These are phyloP conservation scores for Panurus biarmicus DNA, from an alignment of 2,113 vertebrate genomes.

Conservation along the genomic window DNA sequence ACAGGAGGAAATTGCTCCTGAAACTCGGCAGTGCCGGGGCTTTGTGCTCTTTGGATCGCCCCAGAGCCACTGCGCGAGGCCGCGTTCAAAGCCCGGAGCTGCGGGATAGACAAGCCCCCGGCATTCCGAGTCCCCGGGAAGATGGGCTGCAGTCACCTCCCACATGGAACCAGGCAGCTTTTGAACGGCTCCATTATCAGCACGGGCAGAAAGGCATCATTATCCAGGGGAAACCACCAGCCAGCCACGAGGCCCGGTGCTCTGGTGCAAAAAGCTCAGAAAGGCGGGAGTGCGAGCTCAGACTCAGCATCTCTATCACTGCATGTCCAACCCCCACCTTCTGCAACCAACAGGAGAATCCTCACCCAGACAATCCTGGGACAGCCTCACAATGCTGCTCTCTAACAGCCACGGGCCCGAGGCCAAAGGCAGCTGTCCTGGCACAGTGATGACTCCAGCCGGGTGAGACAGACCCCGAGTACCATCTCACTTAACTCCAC, in stretches of 20 bases:
- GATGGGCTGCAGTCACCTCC: not conserved
- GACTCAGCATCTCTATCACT: not conserved
- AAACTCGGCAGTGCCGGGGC: not conserved
- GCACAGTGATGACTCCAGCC: rapidly evolving
- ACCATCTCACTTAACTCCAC: rapidly evolving
- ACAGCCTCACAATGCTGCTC: not conserved
- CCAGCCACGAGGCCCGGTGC: not conserved
- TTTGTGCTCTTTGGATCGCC: not conserved
- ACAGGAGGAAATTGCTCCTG: not conserved
- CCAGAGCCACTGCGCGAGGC: not conserved
- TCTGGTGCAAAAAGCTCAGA: not conserved
- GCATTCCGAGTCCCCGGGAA: not conserved
- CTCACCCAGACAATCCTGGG: rapidly evolving
- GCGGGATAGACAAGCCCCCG: not conserved
- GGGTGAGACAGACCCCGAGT: too few species aligned
- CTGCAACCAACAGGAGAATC: not conserved
- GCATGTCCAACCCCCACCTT: not conserved
- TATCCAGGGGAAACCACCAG: not conserved
- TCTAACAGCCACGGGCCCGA: rapidly evolving
- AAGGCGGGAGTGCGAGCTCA: rapidly evolving
- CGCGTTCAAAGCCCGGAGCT: not conserved
- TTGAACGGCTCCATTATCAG: not conserved
- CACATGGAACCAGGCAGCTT: not conserved
- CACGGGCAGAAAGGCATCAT: not conserved
- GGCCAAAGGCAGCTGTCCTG: not conserved